Evolutionary conservation across 53 echinoderm and acorn worm genomes (phyloP).

Genomic region (Antedon mediterranea): DNA sequence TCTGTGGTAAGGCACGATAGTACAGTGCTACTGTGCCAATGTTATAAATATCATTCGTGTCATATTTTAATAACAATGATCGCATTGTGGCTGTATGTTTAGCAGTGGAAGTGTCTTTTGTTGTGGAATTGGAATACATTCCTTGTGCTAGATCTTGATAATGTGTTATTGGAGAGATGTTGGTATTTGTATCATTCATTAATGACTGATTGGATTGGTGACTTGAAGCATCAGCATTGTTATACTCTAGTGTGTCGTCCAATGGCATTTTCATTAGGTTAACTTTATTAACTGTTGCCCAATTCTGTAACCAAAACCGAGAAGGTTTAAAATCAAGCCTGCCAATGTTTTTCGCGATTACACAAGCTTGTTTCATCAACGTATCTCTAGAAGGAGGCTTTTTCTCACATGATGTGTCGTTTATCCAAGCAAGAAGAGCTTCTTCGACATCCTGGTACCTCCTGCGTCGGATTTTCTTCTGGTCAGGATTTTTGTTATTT

Average conservation of each 20-base stretch:
- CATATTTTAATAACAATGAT: neutral
- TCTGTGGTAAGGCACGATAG: neutral
- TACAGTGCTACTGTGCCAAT: neutral
- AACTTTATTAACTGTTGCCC: neutral
- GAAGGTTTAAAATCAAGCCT: neutral
- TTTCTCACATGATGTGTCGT: neutral
- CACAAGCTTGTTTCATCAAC: neutral
- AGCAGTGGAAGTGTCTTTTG: neutral
- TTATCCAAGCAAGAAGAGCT: neutral
- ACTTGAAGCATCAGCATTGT: neutral
- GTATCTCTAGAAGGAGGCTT: neutral
- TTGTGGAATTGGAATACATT: neutral
- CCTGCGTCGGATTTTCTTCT: neutral
- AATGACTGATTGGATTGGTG: neutral
- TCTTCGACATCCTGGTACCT: neutral
- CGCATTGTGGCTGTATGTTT: neutral
- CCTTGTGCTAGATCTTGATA: neutral
- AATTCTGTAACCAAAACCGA: neutral
- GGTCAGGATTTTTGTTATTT: neutral
- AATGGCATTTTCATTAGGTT: neutral
- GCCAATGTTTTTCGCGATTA: neutral
- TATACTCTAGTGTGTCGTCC: neutral
- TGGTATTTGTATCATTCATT: neutral
- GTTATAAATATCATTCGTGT: neutral
- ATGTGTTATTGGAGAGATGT: neutral